These are phyloP conservation scores for Creontiades dilutus DNA, from an alignment of 2,888 invertebrate species.

Conservation along the genomic window DNA sequence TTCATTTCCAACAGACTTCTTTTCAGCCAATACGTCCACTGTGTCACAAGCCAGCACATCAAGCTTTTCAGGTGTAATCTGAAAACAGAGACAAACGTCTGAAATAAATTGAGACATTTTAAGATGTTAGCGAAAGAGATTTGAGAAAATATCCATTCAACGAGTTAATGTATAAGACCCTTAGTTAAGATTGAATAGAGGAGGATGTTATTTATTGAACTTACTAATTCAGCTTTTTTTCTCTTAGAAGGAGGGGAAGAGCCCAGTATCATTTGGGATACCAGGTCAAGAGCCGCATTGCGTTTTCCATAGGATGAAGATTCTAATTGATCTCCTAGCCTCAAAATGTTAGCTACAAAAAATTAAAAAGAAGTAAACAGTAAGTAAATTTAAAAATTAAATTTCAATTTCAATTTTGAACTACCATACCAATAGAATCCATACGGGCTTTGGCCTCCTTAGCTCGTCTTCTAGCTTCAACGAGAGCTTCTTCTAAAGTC, in stretches of 20 bases:
- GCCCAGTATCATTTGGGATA: conserved; percentile 72
- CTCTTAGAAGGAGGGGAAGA: conserved; percentile 51
- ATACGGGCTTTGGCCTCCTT: conserved; percentile 71
- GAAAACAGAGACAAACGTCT: background rate
- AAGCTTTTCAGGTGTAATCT: background rate
- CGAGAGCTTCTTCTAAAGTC: conserved; percentile 60
- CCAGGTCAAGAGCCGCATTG: conserved; percentile 70
- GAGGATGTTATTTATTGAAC: background rate
- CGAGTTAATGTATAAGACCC: too few relatives aligned
- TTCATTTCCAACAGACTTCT: background rate
- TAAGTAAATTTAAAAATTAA: background rate
- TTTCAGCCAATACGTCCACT: background rate
- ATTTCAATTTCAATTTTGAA: background rate
- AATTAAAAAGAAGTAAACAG: background rate
- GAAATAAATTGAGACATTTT: too few relatives aligned
- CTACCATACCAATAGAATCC: conserved; percentile 67
- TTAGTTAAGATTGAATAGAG: too few relatives aligned
- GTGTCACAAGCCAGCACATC: background rate
- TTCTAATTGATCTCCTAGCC: conserved; percentile 62
- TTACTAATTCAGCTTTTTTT: conserved; percentile 18
- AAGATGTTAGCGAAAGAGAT: too few relatives aligned
- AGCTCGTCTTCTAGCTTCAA: conserved; percentile 61
- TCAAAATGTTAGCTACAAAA: conserved; percentile 72
- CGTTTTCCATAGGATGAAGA: conserved; percentile 49
- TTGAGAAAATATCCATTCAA: too few relatives aligned